These are phyloP conservation scores for Peribatodes rhomboidaria DNA, from an alignment of 2,888 invertebrate species.

Conservation along the genomic window DNA sequence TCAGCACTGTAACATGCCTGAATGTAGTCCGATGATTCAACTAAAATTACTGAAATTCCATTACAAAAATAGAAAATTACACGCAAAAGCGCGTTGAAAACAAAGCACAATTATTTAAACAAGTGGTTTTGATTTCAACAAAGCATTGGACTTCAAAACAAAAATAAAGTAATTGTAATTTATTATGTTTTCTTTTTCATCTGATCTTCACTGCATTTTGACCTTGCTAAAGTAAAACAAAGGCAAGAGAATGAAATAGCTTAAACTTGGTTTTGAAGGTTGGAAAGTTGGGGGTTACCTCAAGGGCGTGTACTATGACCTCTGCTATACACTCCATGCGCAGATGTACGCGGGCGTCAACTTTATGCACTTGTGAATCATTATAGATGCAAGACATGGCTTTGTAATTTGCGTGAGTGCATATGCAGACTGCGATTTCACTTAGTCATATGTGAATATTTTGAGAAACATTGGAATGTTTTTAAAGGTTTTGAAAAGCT, in stretches of 20 bases:
- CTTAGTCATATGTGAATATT: conserved; percentile 1
- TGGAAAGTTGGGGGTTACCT: conserved; percentile 36
- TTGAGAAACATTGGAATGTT: no score
- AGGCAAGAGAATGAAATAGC: conserved; percentile 10
- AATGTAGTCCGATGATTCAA: conserved; percentile 18
- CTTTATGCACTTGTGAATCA: conserved; percentile 21
- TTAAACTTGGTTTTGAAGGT: conserved; percentile 19
- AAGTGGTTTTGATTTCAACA: conserved; percentile 12
- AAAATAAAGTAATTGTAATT: neutral
- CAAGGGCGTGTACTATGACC: conserved; percentile 49
- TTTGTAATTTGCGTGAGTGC: conserved; percentile 16
- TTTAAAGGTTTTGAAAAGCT: no score
- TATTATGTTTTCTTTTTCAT: conserved; percentile 7
- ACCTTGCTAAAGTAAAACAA: conserved; percentile 24
- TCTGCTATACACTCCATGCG: conserved; percentile 35
- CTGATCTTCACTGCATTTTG: conserved; percentile 5
- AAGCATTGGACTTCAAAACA: conserved; percentile 17
- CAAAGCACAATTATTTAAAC: conserved; percentile 10
- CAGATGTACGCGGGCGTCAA: conserved; percentile 33
- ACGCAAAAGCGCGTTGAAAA: conserved; percentile 6
- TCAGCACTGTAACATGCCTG: neutral
- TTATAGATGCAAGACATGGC: conserved; percentile 24
- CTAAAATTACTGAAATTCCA: conserved; percentile 10
- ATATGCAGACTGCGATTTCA: conserved; percentile 9
- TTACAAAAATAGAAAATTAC: conserved; percentile 12